Conservation (phyloP, 2,797 vertebrate species). For the Sebastes variabilis region DNA sequence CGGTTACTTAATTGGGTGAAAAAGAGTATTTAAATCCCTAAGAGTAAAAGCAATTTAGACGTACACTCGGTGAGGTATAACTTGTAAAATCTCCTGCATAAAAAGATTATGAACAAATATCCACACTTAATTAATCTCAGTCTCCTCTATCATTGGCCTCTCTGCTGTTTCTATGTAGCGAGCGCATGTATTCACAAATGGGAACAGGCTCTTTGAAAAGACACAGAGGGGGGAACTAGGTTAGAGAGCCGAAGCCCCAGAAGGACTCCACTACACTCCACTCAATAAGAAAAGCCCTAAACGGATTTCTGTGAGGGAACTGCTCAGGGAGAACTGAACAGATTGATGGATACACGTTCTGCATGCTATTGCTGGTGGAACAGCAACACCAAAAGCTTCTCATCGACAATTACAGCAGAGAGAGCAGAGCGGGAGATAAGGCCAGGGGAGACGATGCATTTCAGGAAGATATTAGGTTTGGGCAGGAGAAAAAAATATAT, state of each 20-base stretch:
- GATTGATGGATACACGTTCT: constrained; percentile 87
- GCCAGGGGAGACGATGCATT: constrained; percentile 70
- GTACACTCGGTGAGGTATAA: background rate
- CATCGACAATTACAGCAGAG: constrained; percentile 84
- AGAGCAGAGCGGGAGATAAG: constrained; percentile 71
- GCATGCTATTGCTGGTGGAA: constrained; percentile 83
- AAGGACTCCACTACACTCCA: constrained; percentile 83
- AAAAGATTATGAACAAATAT: constrained; percentile 38
- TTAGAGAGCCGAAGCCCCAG: constrained; percentile 83
- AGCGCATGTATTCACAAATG: constrained; percentile 68
- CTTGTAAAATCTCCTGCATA: constrained; percentile 1
- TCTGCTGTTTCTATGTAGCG: constrained; percentile 31
- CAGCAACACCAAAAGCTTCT: constrained; percentile 79
- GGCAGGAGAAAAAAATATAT: constrained; percentile 58
- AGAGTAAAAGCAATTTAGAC: background rate
- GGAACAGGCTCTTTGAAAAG: constrained; percentile 84
- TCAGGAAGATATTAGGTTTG: constrained; percentile 76
- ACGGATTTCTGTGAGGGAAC: constrained; percentile 85
- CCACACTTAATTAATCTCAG: constrained; percentile 53
- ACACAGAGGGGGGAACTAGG: constrained; percentile 84
- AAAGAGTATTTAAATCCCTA: background rate
- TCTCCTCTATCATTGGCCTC: constrained; percentile 23
- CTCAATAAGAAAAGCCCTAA: constrained; percentile 85
- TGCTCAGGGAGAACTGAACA: constrained; percentile 85
- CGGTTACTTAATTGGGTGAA: background rate